Evolutionary conservation across 2,888 invertebrate species (phyloP).

Genomic region (Lypha dubia): DNA sequence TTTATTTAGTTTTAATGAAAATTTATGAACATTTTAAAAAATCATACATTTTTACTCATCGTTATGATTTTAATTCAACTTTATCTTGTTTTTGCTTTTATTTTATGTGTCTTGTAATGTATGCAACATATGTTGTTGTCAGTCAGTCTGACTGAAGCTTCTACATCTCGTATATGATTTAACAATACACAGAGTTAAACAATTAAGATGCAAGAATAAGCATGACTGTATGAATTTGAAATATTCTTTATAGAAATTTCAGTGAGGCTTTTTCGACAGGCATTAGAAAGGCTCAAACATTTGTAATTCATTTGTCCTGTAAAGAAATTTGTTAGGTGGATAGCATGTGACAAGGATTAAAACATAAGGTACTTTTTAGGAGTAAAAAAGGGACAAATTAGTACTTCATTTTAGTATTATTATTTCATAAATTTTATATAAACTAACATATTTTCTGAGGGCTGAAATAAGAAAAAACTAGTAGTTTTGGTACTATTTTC

Average conservation of each 20-base stretch:
- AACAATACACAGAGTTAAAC: background rate
- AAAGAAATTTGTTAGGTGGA: no score
- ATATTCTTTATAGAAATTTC: background rate
- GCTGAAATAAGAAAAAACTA: no score
- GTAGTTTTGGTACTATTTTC: no score
- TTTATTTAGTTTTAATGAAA: slow-evolving; percentile 71
- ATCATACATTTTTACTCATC: slow-evolving; percentile 59
- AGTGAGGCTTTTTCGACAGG: background rate
- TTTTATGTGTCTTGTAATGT: slow-evolving; percentile 51
- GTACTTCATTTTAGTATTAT: no score
- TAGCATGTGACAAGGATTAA: no score
- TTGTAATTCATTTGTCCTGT: background rate
- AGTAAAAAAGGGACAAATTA: no score
- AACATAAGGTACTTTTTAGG: no score
- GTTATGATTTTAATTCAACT: slow-evolving; percentile 67
- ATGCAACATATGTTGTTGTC: slow-evolving; percentile 69
- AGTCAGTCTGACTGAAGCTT: slow-evolving; percentile 54
- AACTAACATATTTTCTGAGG: no score
- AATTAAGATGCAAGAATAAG: slow-evolving; percentile 1
- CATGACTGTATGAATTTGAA: background rate
- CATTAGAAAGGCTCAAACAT: background rate
- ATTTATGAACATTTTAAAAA: slow-evolving; percentile 73
- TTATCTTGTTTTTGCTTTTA: slow-evolving; percentile 29
- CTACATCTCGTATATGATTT: slow-evolving; percentile 15
- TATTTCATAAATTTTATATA: no score